phyloP scores from a whole-genome alignment of 2,113 vertebrate genomes.

The Redunca redunca region DNA sequence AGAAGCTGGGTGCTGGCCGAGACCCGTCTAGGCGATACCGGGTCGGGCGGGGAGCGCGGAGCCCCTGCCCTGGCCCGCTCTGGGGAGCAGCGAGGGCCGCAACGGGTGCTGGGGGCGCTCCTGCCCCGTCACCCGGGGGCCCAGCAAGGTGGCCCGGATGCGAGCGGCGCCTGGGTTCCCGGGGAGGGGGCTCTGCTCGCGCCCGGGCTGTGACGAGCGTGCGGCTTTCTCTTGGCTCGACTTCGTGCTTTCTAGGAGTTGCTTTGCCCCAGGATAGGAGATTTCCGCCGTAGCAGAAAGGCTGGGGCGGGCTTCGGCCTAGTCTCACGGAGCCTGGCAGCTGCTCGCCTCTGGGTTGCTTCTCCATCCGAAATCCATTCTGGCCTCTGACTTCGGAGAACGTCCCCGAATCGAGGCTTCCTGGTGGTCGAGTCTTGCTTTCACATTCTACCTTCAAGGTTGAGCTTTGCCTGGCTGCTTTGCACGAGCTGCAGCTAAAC shows the following conservation, averaged over 20 bases:
- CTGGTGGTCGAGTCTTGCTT: background rate
- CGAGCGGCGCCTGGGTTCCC: background rate
- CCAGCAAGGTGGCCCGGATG: background rate
- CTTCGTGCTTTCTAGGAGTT: background rate
- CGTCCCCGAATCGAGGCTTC: background rate
- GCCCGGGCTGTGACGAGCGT: fast-evolving
- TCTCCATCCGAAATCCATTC: background rate
- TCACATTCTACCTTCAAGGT: background rate
- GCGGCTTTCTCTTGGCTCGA: background rate
- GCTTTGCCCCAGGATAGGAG: background rate
- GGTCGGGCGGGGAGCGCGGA: background rate
- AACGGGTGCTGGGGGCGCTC: fast-evolving
- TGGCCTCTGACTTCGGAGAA: background rate
- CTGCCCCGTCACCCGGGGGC: background rate
- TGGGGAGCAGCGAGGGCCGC: fast-evolving
- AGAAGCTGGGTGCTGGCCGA: background rate
- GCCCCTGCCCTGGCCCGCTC: background rate
- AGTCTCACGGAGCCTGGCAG: background rate
- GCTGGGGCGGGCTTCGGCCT: background rate
- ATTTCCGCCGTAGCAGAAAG: background rate
- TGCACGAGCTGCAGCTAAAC: background rate
- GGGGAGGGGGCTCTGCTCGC: background rate
- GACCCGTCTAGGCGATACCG: background rate
- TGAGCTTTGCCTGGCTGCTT: background rate
- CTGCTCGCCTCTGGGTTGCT: background rate